A percentile compares a stretch with the other conserved stretches of the same genome.
phyloP scores from a whole-genome alignment of 35 echinoderm and acorn worm genomes.

The Lytechinus pictus region DNA sequence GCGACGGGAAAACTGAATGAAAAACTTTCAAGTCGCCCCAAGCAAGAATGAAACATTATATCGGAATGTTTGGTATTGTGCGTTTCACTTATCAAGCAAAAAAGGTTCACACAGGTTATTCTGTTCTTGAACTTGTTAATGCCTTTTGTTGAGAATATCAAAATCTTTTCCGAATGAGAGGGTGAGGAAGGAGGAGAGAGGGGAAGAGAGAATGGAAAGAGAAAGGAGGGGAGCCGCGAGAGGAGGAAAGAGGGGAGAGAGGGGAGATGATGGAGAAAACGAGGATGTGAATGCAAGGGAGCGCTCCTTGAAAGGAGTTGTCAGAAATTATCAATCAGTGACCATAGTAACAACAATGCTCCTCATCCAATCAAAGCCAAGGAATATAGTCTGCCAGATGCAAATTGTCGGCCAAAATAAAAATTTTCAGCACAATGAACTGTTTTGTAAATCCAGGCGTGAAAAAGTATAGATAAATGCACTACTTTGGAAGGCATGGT shows the following conservation, averaged over 20 bases:
- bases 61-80: constrained; percentile 24
- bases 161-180: neutral
- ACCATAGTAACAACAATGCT: too few species aligned
- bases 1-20: constrained; percentile 38
- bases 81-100: neutral
- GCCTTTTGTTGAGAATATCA: neutral
- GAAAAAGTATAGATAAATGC: too few species aligned
- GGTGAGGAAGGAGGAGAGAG: neutral
- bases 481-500: too few species aligned
- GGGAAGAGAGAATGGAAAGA: neutral
- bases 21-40: neutral
- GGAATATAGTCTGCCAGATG: too few species aligned
- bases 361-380: too few species aligned
- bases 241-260: neutral
- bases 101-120: constrained; percentile 12
- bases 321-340: too few species aligned
- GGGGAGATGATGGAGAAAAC: too few species aligned
- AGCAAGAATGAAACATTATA: constrained; percentile 32
- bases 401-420: too few species aligned
- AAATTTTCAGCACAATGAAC: neutral
- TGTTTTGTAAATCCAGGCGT: neutral
- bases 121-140: constrained; percentile 13
- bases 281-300: too few species aligned
- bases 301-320: too few species aligned
- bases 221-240: too few species aligned